Evolutionary conservation across 2,888 invertebrate species (phyloP).

Genomic region (Pollenia amentaria): DNA sequence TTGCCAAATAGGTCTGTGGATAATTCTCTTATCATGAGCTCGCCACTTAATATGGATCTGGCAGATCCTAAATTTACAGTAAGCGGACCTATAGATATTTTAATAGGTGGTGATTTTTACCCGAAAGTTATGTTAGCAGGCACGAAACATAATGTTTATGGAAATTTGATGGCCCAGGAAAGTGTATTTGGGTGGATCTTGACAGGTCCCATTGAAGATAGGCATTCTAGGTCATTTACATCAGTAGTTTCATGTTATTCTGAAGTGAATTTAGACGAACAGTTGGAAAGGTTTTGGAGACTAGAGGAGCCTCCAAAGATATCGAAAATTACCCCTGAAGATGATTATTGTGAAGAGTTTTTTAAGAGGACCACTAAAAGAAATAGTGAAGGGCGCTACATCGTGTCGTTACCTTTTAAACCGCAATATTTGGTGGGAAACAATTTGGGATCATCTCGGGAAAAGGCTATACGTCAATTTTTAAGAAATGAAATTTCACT

Average conservation of each 20-base stretch:
- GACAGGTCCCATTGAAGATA: neutral
- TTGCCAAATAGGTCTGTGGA: neutral
- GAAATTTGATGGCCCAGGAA: slow-evolving; percentile 25
- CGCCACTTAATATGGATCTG: neutral
- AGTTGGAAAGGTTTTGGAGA: too few species aligned
- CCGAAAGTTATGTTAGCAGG: neutral
- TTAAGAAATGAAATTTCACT: too few species aligned
- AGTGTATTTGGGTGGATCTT: slow-evolving; percentile 13
- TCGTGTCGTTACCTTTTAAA: too few species aligned
- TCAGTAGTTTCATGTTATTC: slow-evolving; percentile 11
- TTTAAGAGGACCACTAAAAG: too few species aligned
- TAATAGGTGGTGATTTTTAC: slow-evolving; percentile 12
- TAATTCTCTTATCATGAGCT: neutral
- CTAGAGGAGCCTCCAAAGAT: too few species aligned
- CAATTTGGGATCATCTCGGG: too few species aligned
- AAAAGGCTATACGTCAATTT: too few species aligned
- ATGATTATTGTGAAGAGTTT: too few species aligned
- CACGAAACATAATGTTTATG: neutral
- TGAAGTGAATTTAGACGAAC: neutral
- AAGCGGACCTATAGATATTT: neutral
- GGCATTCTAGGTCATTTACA: neutral
- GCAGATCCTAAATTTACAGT: neutral
- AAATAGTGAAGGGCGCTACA: too few species aligned
- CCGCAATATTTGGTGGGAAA: too few species aligned
- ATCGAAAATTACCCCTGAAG: too few species aligned